Evolutionary conservation across 2,113 vertebrate species (phyloP).

Genomic region (Hirundichthys speculiger): DNA sequence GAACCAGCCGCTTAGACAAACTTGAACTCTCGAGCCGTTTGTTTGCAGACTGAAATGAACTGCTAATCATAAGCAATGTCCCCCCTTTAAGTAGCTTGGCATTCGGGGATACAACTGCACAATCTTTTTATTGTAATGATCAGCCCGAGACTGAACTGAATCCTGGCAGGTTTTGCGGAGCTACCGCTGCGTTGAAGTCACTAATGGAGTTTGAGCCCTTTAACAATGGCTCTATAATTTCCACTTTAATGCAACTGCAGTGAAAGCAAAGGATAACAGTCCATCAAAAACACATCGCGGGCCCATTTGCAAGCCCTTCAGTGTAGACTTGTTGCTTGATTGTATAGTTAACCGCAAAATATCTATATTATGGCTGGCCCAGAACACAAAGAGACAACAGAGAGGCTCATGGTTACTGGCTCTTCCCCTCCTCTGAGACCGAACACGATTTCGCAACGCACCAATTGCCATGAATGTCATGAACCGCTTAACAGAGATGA

Average conservation of each 20-base stretch:
- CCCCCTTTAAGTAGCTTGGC: constrained; percentile 16
- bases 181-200: constrained; percentile 9
- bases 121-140: constrained; percentile 21
- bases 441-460: constrained; percentile 54
- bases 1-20: constrained; percentile 23
- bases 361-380: constrained; percentile 13
- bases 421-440: constrained; percentile 25
- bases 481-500: constrained; percentile 34
- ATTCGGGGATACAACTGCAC: not conserved
- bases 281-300: constrained; percentile 20
- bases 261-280: constrained; percentile 28
- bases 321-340: constrained; percentile 31
- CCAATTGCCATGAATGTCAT: constrained; percentile 42
- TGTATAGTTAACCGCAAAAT: constrained; percentile 8
- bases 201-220: constrained; percentile 14
- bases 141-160: constrained; percentile 23
- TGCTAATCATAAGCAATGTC: constrained; percentile 33
- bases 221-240: constrained; percentile 8
- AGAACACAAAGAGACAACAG: constrained; percentile 41
- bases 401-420: constrained; percentile 57
- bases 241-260: constrained; percentile 14
- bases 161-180: constrained; percentile 4
- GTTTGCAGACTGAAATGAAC: constrained; percentile 13
- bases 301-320: constrained; percentile 5
- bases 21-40: constrained; percentile 18